Conservation (phyloP, 1,140 invertebrate species). For the Anastrepha ludens region DNA sequence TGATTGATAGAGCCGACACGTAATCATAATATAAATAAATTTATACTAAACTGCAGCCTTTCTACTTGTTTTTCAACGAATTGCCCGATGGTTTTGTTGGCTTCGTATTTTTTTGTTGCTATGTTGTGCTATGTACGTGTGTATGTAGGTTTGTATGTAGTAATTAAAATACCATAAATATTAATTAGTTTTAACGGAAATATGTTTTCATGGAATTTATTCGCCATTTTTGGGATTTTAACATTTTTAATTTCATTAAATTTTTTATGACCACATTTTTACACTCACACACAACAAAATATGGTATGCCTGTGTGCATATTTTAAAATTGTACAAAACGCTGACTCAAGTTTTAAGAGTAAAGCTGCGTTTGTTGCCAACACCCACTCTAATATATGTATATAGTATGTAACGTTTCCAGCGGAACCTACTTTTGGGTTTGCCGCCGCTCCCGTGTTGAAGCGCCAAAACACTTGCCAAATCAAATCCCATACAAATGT, state of each 20-base stretch:
- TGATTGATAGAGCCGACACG: not conserved
- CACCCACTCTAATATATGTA: too few relatives aligned
- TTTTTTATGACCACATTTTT: not conserved
- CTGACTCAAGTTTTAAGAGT: too few relatives aligned
- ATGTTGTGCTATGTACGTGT: not conserved
- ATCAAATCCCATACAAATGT: too few relatives aligned
- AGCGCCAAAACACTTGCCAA: too few relatives aligned
- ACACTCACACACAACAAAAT: too few relatives aligned
- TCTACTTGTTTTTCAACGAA: not conserved
- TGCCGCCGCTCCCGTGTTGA: too few relatives aligned
- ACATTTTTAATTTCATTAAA: not conserved
- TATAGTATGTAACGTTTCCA: too few relatives aligned
- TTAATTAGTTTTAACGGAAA: conserved; percentile 14
- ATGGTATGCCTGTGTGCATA: too few relatives aligned
- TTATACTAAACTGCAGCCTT: not conserved
- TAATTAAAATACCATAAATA: conserved; percentile 35
- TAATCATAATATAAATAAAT: not conserved
- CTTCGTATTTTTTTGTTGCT: not conserved
- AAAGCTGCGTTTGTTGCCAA: too few relatives aligned
- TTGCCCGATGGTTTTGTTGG: not conserved
- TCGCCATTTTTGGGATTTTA: not conserved
- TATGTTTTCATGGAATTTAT: conserved; percentile 12
- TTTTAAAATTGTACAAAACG: too few relatives aligned
- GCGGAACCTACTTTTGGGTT: too few relatives aligned
- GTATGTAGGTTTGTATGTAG: not conserved